These are phyloP conservation scores for Ophraella communa DNA, from an alignment of 2,888 invertebrate genomes.

Conservation along the genomic window DNA sequence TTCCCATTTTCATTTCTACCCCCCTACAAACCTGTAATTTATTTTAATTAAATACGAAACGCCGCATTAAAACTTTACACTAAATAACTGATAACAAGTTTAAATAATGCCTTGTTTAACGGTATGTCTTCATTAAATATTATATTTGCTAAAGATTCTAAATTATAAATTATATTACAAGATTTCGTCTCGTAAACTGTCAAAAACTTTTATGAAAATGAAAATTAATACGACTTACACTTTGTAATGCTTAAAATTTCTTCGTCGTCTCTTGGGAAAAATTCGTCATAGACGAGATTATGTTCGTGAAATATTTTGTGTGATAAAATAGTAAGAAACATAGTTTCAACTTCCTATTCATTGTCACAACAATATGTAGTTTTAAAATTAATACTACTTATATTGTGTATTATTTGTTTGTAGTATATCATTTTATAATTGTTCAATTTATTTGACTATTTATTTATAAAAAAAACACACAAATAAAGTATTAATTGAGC, in stretches of 20 bases:
- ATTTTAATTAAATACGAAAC: constrained; percentile 7
- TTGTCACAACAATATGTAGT: too few species aligned
- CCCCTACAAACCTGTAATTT: not conserved
- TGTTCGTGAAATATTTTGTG: constrained; percentile 4
- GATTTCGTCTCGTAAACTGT: constrained; percentile 43
- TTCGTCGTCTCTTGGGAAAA: constrained; percentile 38
- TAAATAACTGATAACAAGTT: constrained; percentile 19
- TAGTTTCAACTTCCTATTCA: too few species aligned
- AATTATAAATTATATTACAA: constrained; percentile 38
- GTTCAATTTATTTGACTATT: too few species aligned
- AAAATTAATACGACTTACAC: constrained; percentile 50
- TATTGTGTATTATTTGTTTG: too few species aligned
- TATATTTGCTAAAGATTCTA: constrained; percentile 31
- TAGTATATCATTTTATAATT: too few species aligned
- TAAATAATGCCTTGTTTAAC: constrained; percentile 17
- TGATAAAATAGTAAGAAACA: not conserved
- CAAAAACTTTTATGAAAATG: constrained; percentile 47
- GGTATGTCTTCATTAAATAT: constrained; percentile 29
- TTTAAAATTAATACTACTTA: too few species aligned
- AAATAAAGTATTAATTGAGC: too few species aligned
- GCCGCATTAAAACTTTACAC: constrained; percentile 13
- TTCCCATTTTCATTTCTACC: not conserved
- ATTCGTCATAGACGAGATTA: constrained; percentile 33
- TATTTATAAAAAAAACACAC: too few species aligned
- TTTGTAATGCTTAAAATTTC: constrained; percentile 45